phyloP scores from a whole-genome alignment of 1,140 invertebrate genomes.

The Drosophila kohkoa region DNA sequence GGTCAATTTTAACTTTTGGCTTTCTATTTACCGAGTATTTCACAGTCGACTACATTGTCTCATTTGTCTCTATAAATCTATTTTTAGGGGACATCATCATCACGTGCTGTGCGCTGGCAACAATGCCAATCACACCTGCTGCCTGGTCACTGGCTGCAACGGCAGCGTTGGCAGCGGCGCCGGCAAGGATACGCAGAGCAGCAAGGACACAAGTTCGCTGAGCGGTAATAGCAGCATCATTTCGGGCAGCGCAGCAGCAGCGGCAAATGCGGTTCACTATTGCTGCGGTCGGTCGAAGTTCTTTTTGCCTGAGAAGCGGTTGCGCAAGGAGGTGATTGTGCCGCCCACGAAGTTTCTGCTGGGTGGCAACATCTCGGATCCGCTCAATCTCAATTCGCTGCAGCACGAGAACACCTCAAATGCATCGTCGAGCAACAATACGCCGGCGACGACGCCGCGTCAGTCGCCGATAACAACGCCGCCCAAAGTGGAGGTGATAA shows the following conservation, averaged over 20 bases:
- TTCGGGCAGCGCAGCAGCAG: slow-evolving; percentile 52
- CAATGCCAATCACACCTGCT: slow-evolving; percentile 77
- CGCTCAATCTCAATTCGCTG: slow-evolving; percentile 96
- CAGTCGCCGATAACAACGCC: slow-evolving; percentile 94
- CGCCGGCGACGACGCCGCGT: slow-evolving; percentile 94
- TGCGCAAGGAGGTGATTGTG: slow-evolving; percentile 90
- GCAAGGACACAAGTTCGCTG: slow-evolving; percentile 66
- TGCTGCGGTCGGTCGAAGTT: slow-evolving; percentile 86
- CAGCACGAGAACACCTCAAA: slow-evolving; percentile 94
- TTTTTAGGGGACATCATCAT: slow-evolving; percentile 68
- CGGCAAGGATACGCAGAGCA: slow-evolving; percentile 60
- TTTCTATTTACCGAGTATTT: no score
- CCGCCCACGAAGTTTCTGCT: slow-evolving; percentile 97
- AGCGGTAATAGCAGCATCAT: slow-evolving; percentile 68
- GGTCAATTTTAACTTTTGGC: no score
- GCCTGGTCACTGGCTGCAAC: slow-evolving; percentile 73
- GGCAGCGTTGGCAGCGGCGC: slow-evolving; percentile 49
- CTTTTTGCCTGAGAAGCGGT: slow-evolving; percentile 88
- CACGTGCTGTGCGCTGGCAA: slow-evolving; percentile 78
- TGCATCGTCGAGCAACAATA: slow-evolving; percentile 93
- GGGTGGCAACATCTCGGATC: slow-evolving; percentile 97
- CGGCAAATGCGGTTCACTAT: slow-evolving; percentile 67
- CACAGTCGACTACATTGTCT: neutral
- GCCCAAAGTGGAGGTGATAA: slow-evolving; percentile 94
- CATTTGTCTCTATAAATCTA: neutral